Conservation (phyloP, 2,113 vertebrate genomes). For the Ageneiosus marmoratus region DNA sequence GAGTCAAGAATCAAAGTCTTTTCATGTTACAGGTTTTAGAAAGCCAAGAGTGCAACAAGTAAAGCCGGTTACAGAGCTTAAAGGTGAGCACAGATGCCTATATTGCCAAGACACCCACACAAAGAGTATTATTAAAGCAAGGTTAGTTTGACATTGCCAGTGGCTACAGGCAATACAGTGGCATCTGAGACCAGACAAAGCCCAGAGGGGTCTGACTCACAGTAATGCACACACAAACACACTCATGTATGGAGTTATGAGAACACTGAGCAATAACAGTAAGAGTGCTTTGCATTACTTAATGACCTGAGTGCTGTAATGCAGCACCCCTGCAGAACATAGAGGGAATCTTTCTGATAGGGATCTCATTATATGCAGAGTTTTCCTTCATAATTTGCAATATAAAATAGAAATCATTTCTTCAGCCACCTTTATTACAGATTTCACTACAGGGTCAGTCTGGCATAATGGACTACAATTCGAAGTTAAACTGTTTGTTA, state of each 20-base stretch:
- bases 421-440: conserved; percentile 65
- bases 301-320: conserved; percentile 42
- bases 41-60: not conserved
- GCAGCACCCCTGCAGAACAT: conserved; percentile 57
- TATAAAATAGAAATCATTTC: conserved; percentile 60
- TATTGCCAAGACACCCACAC: not conserved
- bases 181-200: conserved; percentile 12
- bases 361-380: conserved; percentile 67
- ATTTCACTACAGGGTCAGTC: conserved; percentile 62
- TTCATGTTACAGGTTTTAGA: conserved; percentile 1
- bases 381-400: conserved; percentile 59
- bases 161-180: conserved; percentile 3
- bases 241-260: conserved; percentile 7
- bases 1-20: conserved; percentile 9
- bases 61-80: not conserved
- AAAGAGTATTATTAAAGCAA: conserved; percentile 4
- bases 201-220: conserved; percentile 5
- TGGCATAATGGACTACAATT: conserved; percentile 67
- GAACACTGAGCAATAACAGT: not conserved
- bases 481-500: conserved; percentile 61
- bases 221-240: not conserved
- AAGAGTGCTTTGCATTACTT: conserved; percentile 21
- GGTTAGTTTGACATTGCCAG: conserved; percentile 8
- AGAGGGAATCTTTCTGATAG: conserved; percentile 57
- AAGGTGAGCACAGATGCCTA: conserved; percentile 7